A percentile compares a stretch with the other conserved stretches of the same genome.
Conservation (phyloP, 2,797 vertebrate genomes). For the Pseudochirops cupreus region DNA sequence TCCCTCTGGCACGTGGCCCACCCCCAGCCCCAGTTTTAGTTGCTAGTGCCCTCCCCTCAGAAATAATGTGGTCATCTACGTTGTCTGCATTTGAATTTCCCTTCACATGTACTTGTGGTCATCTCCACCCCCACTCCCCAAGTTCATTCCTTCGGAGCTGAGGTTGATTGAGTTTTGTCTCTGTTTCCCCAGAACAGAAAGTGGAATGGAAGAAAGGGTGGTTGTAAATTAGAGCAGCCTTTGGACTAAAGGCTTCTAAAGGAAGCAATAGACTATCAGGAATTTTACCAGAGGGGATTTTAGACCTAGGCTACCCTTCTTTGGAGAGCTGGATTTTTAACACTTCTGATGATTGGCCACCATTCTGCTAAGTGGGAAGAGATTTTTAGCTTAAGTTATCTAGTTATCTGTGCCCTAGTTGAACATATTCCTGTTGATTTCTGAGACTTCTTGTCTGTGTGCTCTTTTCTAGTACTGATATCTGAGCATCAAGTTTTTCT, state of each 20-base stretch:
- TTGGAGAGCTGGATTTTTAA: constrained; percentile 24
- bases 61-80: neutral
- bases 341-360: neutral
- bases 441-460: neutral
- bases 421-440: constrained; percentile 7
- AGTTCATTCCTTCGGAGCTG: neutral
- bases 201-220: neutral
- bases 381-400: neutral
- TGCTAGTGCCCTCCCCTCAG: neutral
- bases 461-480: constrained; percentile 7
- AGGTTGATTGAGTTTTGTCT: neutral
- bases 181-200: neutral
- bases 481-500: constrained; percentile 31
- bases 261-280: constrained; percentile 1
- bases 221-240: neutral
- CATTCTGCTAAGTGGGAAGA: neutral
- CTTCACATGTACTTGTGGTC: neutral
- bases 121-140: neutral
- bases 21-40: neutral
- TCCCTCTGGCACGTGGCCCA: neutral
- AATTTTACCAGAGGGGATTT: neutral
- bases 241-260: constrained; percentile 1
- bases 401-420: constrained; percentile 13
- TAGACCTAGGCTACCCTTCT: neutral
- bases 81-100: neutral